Base-by-base conservation (phyloP, 2,888 invertebrate species). In the Blera fallax region DNA sequence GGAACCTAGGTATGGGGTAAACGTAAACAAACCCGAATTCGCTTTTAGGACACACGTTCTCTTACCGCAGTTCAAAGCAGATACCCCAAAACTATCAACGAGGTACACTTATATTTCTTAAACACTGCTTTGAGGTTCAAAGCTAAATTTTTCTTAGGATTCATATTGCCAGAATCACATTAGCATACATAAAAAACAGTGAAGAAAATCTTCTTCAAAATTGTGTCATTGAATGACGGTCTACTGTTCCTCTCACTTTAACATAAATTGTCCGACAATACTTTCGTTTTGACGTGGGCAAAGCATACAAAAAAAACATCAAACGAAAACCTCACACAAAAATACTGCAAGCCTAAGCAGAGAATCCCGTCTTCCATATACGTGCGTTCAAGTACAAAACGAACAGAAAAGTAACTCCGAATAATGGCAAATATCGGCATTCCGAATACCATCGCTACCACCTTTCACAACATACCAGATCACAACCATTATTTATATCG, bases 401-500 rank as follows among this genome's bases (percentile, higher is more conserved):
- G 56, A 60, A 24, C 16, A 18, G 7, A 52, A 56, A 60, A 11
- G 24, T 3, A 65, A 2, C 58, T 24, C 27, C 40, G 34, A 34
- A 69, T 43, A 62, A 34, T 45, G 21, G 37, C 56, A 64, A 56
- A 32, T 2, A 48, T 24, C 62, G 52, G 27, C 62, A 81, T 56
- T 76, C 74, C 81, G 3, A 74, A 62, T 76, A 37, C 48, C 64
- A 64, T 16, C 40, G 45, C 78, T 79, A 84, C 79, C 74, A 85
- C 85, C 85, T 85, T 80, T 85, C 80, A 85, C 79, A 85, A 85
- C 85, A 80, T 85, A 85, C 85, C 74, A 84, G 83, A 83, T 78
- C 83, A 83, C 64, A 18, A 52, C 84, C 79, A 84, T 84, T 84
- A 84, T 84, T 84, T 84, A 85, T 80, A 80, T 80, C 85, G 74